phyloP scores from a whole-genome alignment of 2,113 vertebrate species.

The Amphilophus citrinellus region DNA sequence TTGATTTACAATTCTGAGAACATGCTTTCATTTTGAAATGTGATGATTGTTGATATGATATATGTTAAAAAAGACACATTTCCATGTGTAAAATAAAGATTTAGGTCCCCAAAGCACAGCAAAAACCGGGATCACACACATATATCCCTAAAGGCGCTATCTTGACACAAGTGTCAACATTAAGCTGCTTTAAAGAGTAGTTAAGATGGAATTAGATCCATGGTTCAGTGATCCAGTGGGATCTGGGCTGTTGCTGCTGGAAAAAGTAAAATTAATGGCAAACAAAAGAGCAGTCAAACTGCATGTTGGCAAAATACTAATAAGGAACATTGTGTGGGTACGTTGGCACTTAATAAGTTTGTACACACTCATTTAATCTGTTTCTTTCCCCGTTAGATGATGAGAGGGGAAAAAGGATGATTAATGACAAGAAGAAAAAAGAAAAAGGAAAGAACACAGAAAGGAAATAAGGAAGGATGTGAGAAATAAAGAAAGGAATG shows the following conservation, averaged over 20 bases:
- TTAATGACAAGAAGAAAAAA: background rate
- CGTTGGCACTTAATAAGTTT: background rate
- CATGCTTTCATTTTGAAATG: background rate
- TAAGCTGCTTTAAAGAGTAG: slow-evolving; percentile 38
- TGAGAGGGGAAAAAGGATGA: background rate
- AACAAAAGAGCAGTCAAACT: background rate
- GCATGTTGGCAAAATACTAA: background rate
- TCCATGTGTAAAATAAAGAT: background rate
- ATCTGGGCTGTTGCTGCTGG: background rate
- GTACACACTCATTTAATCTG: background rate
- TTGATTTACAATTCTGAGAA: background rate
- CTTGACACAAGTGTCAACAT: slow-evolving; percentile 2
- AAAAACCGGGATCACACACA: background rate
- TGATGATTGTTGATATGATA: background rate
- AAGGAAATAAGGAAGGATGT: background rate
- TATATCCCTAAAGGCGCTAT: background rate
- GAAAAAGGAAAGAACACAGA: background rate
- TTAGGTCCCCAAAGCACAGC: background rate
- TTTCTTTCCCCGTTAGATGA: too few relatives aligned
- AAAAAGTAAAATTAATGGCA: background rate
- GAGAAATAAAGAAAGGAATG: too few relatives aligned
- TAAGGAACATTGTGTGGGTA: background rate
- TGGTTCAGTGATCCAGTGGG: background rate
- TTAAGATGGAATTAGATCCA: background rate
- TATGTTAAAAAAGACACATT: background rate